These are phyloP conservation scores for Numida meleagris DNA, from an alignment of 2,113 vertebrate genomes.

Conservation along the genomic window DNA sequence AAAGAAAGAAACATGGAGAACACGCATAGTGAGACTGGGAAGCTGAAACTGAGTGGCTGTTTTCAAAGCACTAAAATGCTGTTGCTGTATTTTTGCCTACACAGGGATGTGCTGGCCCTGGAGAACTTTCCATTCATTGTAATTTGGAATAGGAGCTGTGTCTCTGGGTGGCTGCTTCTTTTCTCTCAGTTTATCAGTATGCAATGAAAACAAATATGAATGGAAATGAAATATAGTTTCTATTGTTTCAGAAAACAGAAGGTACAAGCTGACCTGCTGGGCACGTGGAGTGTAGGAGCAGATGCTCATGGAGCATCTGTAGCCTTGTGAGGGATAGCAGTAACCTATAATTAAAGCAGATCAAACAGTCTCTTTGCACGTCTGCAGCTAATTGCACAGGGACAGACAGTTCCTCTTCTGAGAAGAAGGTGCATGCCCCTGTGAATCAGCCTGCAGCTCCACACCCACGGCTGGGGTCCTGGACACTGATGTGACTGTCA, in stretches of 20 bases:
- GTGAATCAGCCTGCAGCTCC: slow-evolving; percentile 11
- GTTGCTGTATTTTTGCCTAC: not conserved
- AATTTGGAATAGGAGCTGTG: not conserved
- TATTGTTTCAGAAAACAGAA: not conserved
- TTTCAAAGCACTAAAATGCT: slow-evolving; percentile 3
- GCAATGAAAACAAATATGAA: not conserved
- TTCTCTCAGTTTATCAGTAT: not conserved
- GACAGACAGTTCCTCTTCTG: not conserved
- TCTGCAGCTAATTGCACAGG: not conserved
- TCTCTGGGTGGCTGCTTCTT: not conserved
- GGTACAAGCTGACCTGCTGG: not conserved
- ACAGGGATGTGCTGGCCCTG: not conserved
- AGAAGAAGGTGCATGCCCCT: not conserved
- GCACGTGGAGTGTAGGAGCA: not conserved
- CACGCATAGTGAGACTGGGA: not conserved
- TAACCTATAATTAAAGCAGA: not conserved
- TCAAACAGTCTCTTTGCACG: not conserved
- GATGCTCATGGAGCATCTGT: not conserved
- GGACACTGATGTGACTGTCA: slow-evolving; percentile 22
- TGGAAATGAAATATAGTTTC: not conserved
- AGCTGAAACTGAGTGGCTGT: not conserved
- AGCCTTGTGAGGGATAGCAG: not conserved
- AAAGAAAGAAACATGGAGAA: not conserved
- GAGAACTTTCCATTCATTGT: not conserved
- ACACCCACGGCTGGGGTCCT: slow-evolving; percentile 19